Conservation (phyloP, 2,113 vertebrate species). For the Falco punctatus region DNA sequence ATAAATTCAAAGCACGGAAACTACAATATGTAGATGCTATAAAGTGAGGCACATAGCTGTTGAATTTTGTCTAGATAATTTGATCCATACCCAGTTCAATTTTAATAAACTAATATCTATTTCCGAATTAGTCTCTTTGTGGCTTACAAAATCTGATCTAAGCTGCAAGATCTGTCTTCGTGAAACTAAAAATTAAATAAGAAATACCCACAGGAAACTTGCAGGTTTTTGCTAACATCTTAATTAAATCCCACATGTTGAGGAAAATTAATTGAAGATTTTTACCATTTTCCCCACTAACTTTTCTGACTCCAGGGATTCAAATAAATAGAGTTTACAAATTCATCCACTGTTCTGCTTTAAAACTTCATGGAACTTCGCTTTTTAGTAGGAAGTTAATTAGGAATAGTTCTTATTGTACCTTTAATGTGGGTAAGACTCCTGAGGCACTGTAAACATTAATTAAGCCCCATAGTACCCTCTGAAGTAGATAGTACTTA, state of each 20-base stretch:
- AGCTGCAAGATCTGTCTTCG: background rate
- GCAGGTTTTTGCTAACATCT: background rate
- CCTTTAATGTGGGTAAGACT: conserved; percentile 45
- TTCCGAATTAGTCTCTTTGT: conserved; percentile 24
- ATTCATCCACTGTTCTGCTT: conserved; percentile 39
- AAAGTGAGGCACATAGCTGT: background rate
- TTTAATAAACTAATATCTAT: conserved; percentile 34
- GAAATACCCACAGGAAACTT: conserved; percentile 41
- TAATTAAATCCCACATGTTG: conserved; percentile 62
- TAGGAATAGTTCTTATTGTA: conserved; percentile 44
- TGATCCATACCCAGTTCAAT: background rate
- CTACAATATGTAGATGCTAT: background rate
- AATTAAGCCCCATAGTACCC: conserved; percentile 43
- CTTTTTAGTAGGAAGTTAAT: conserved; percentile 58
- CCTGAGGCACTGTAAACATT: conserved; percentile 51
- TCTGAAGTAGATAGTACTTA: conserved; percentile 37
- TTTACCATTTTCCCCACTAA: conserved; percentile 46
- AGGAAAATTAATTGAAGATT: conserved; percentile 60
- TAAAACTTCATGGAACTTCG: conserved; percentile 50
- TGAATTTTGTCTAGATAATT: background rate
- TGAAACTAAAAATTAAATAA: conserved; percentile 48
- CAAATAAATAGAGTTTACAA: conserved; percentile 53
- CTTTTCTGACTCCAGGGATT: conserved; percentile 41
- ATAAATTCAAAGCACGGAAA: background rate
- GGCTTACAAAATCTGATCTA: conserved; percentile 4